Evolutionary conservation across 37 sponge, comb jelly and placozoan genomes (phyloP).

Genomic region (Theonella swinhoei): DNA sequence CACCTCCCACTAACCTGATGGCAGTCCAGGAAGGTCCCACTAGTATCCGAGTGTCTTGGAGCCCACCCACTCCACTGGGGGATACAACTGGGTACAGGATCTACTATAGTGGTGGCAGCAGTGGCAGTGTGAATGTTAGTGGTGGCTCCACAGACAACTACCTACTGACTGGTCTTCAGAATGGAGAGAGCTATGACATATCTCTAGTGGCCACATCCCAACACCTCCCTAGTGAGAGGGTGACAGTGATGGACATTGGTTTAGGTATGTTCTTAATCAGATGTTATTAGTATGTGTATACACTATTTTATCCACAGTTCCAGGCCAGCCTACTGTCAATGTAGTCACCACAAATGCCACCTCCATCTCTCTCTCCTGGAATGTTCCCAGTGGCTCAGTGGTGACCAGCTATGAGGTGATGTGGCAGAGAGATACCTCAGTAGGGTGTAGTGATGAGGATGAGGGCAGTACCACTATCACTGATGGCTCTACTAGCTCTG

Average conservation of each 20-base stretch:
- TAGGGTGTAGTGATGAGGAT: not conserved
- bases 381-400: constrained; percentile 22
- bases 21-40: constrained; percentile 24
- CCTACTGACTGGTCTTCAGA: not conserved
- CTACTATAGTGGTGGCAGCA: not conserved
- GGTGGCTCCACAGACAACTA: not conserved
- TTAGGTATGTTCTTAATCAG: not conserved
- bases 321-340: not conserved
- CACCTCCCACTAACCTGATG: constrained; percentile 12
- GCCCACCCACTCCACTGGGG: not conserved
- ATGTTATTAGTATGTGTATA: not conserved
- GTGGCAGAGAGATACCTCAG: constrained; percentile 27
- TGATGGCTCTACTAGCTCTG: constrained; percentile 12
- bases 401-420: constrained; percentile 33
- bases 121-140: not conserved
- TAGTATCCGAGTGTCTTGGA: constrained; percentile 23
- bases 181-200: not conserved
- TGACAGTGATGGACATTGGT: not conserved
- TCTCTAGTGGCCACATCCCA: not conserved
- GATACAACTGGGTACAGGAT: not conserved
- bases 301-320: not conserved
- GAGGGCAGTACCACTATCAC: not conserved
- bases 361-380: constrained; percentile 40
- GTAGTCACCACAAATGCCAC: constrained; percentile 8
- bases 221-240: not conserved